phyloP scores from a whole-genome alignment of 2,797 vertebrate species.

The Austrolebias charrua region DNA sequence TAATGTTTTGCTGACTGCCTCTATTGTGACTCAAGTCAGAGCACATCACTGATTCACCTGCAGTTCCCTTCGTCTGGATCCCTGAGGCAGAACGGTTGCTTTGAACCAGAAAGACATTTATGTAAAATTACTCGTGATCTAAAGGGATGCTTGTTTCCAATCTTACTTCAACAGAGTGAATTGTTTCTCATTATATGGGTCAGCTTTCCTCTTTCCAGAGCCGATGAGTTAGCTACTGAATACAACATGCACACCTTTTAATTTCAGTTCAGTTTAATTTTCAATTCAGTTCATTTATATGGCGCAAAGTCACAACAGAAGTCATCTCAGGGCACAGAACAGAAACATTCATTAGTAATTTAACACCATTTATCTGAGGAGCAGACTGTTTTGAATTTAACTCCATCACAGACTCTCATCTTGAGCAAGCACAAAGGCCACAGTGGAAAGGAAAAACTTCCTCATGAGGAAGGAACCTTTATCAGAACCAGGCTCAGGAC shows the following conservation, averaged over 20 bases:
- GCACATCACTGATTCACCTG: not conserved
- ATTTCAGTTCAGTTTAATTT: no score
- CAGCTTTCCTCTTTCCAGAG: conserved; percentile 22
- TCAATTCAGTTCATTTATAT: no score
- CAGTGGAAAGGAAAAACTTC: no score
- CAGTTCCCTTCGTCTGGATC: not conserved
- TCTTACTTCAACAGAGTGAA: conserved; percentile 34
- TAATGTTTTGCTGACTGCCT: not conserved
- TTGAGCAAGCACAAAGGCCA: no score
- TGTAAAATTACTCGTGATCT: conserved; percentile 15
- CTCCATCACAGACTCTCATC: no score
- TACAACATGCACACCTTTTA: conserved; percentile 23
- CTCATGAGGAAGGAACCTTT: no score
- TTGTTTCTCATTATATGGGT: conserved; percentile 35
- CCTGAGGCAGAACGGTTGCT: not conserved
- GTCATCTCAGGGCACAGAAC: no score
- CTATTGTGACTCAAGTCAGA: conserved; percentile 1
- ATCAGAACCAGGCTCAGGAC: no score
- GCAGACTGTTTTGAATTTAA: no score
- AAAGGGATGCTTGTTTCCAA: conserved; percentile 15
- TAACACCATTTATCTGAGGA: no score
- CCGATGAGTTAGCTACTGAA: conserved; percentile 19
- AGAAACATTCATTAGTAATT: no score
- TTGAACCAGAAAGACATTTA: conserved; percentile 6
- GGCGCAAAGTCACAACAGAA: no score